Conservation (phyloP, 2,888 invertebrate species). For the Amblyjoppa fuscipennis region DNA sequence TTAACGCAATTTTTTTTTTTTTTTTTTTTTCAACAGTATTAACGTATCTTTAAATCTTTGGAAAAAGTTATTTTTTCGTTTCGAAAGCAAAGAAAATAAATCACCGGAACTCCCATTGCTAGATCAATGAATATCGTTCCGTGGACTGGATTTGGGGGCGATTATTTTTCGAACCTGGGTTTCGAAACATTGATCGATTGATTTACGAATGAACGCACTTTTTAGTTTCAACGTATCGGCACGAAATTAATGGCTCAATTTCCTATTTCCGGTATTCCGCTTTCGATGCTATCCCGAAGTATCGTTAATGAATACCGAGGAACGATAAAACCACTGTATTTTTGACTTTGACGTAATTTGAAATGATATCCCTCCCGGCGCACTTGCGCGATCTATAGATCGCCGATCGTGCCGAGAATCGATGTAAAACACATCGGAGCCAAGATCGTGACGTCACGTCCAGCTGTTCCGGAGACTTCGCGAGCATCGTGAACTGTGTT, state of each 20-base stretch:
- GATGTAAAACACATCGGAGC: constrained; percentile 21
- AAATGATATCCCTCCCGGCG: background rate
- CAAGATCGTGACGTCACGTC: constrained; percentile 64
- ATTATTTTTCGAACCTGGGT: too few relatives aligned
- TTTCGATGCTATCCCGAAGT: background rate
- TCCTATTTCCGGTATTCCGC: background rate
- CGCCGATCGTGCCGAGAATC: constrained; percentile 15
- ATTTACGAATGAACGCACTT: too few relatives aligned
- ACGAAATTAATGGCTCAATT: too few relatives aligned
- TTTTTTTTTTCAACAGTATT: too few relatives aligned
- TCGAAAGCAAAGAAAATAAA: background rate
- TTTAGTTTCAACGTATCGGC: too few relatives aligned
- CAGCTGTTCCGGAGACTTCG: constrained; percentile 62
- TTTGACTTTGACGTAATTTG: constrained; percentile 24
- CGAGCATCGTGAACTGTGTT: constrained; percentile 32
- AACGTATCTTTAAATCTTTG: too few relatives aligned
- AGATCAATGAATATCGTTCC: too few relatives aligned
- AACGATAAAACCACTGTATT: background rate
- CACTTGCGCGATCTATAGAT: constrained; percentile 42
- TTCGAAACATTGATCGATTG: too few relatives aligned
- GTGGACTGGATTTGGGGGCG: too few relatives aligned
- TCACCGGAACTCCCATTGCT: too few relatives aligned
- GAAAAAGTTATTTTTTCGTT: background rate
- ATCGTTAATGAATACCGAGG: background rate
- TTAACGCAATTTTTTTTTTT: too few relatives aligned